Percentiles rank a stretch among this genome's conserved stretches.
These are phyloP conservation scores for Channa maculata DNA, from an alignment of 2,113 vertebrate genomes.

Conservation along the genomic window DNA sequence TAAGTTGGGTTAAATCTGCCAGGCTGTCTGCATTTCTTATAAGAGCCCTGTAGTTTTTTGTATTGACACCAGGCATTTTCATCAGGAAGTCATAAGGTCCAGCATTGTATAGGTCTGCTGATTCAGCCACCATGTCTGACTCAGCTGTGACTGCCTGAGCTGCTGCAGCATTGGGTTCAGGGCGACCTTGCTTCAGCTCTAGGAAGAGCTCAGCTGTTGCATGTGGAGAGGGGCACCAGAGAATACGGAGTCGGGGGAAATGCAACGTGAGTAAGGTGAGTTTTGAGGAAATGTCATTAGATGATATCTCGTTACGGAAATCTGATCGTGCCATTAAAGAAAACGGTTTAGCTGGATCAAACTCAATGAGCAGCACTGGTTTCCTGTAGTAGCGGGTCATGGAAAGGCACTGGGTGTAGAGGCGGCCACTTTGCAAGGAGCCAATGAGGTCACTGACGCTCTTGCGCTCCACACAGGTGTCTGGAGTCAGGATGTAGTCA, in stretches of 20 bases:
- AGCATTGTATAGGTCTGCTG: constrained; percentile 88
- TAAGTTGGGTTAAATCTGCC: constrained; percentile 86
- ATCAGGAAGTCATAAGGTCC: constrained; percentile 95
- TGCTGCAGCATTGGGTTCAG: constrained; percentile 84
- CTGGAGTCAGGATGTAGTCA: constrained; percentile 95
- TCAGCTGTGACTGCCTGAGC: constrained; percentile 90
- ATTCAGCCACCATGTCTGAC: constrained; percentile 88
- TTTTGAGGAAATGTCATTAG: constrained; percentile 90
- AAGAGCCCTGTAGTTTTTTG: constrained; percentile 89
- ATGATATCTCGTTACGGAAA: constrained; percentile 90
- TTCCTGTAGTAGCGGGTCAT: constrained; percentile 95
- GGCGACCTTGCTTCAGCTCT: constrained; percentile 89
- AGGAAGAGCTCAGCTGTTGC: constrained; percentile 92
- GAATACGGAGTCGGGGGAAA: constrained; percentile 92
- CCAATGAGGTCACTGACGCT: constrained; percentile 95
- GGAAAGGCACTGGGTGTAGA: constrained; percentile 91
- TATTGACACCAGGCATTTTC: constrained; percentile 93
- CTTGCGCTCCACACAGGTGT: constrained; percentile 94
- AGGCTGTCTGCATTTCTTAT: constrained; percentile 87
- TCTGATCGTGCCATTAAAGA: constrained; percentile 87
- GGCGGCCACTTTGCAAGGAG: constrained; percentile 91
- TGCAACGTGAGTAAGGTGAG: constrained; percentile 94
- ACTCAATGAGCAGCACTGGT: constrained; percentile 94
- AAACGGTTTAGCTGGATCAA: constrained; percentile 92
- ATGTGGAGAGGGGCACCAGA: constrained; percentile 96